Base-by-base conservation (phyloP, 2,888 invertebrate genomes). In the Brachypterus glaber region DNA sequence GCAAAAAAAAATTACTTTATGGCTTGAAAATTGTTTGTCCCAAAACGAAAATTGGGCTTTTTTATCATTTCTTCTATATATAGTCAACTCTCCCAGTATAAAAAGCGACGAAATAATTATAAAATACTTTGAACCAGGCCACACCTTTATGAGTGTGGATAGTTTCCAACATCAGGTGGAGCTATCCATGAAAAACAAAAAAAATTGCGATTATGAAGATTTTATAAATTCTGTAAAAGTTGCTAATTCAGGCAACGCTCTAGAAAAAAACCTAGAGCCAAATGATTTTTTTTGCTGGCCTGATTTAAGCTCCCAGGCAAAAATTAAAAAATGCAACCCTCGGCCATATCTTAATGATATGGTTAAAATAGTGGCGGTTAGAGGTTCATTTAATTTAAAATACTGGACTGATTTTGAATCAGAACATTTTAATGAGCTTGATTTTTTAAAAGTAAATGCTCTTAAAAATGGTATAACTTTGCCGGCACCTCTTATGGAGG, bases 101-200 rank as follows among this genome's bases (percentile, higher is more conserved):
- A 12, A 17, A 11, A 29, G 30, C 26, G 8, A 15, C 15, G 7
- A n/a, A 17, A 30, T 41, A 27, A 33, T 45, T 4, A 33, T 49
- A 11, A 26, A 37, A 24, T 40, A 44, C 24, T 44, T 44, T 33
- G 43, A 43, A 30, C 43, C 45, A 31, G 47, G 45, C 9, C 40
- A 46, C 21, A 37, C 41, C 4, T 45, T 46, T 38, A 46, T 43
- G 47, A 13, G 30, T n/a, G 45, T 43, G 11, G 47, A 47, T 35
- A 24, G 27, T 24, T 45, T 47, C 16, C 44, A 46, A 29, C 42
- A 45, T 26, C 43, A 46, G 37, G 45, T 46, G 17, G 41, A 47
- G 27, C 18, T 33, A 26, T 36, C 42, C 21, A 21, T 44, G 29
- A 37, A 46, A 35, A 39, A 18, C 18, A 39, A 39, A 27, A 46